These are phyloP conservation scores for Laspeyria flexula DNA, from an alignment of 2,888 invertebrate species.

Conservation along the genomic window DNA sequence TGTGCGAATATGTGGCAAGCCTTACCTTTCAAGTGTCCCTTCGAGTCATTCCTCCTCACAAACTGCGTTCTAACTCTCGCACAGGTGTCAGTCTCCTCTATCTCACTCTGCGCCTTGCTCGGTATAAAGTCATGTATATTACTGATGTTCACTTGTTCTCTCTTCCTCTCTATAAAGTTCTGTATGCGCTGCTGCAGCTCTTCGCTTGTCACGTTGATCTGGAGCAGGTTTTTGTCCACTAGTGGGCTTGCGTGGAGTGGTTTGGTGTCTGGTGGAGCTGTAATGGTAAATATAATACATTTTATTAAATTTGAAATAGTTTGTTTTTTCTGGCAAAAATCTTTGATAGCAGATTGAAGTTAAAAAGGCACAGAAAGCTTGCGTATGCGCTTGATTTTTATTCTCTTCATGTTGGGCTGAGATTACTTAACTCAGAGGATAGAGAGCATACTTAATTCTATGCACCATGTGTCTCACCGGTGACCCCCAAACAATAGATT, in stretches of 20 bases:
- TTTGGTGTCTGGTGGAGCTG: constrained; percentile 41
- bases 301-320: too few species aligned
- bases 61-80: constrained; percentile 92
- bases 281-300: too few species aligned
- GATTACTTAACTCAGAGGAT: too few species aligned
- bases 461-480: too few species aligned
- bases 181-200: constrained; percentile 90
- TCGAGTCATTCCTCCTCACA: constrained; percentile 89
- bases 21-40: constrained; percentile 93
- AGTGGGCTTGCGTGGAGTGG: constrained; percentile 30
- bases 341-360: too few species aligned
- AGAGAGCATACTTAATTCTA: too few species aligned
- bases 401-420: too few species aligned
- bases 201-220: constrained; percentile 88
- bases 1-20: too few species aligned
- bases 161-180: constrained; percentile 91
- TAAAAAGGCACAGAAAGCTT: too few species aligned
- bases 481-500: too few species aligned
- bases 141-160: constrained; percentile 89
- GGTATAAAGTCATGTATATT: constrained; percentile 92
- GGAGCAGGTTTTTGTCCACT: constrained; percentile 82
- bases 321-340: too few species aligned
- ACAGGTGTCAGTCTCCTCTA: constrained; percentile 87
- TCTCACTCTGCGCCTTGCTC: constrained; percentile 49
- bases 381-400: too few species aligned